A percentile compares a stretch with the other conserved stretches of the same genome.
phyloP scores from a whole-genome alignment of 2,113 vertebrate species.

The Cebus imitator region DNA sequence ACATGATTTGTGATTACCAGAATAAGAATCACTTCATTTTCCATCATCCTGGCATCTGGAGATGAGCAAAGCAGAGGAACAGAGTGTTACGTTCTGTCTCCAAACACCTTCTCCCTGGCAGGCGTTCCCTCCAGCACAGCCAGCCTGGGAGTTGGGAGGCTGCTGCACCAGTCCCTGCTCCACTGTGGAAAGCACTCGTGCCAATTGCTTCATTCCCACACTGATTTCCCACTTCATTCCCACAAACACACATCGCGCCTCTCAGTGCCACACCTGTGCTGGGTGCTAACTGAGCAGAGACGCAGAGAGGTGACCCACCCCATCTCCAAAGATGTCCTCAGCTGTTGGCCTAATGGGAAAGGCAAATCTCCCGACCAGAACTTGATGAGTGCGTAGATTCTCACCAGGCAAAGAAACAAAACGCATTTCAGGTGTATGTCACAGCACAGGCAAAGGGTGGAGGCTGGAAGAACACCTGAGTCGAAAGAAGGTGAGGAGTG shows the following conservation, averaged over 20 bases:
- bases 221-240: too few species aligned
- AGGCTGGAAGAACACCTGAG: not conserved
- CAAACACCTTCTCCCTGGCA: not conserved
- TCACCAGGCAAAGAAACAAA: not conserved
- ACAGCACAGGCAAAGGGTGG: not conserved
- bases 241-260: not conserved
- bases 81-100: not conserved
- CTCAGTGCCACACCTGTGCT: not conserved
- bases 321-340: not conserved
- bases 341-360: not conserved
- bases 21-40: not conserved
- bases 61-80: not conserved
- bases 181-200: not conserved
- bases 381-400: not conserved
- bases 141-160: not conserved
- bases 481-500: not conserved
- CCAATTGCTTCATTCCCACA: not conserved
- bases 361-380: not conserved
- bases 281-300: not conserved
- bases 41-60: not conserved
- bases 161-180: accelerated
- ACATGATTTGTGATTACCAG: not conserved
- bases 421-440: not conserved
- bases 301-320: not conserved
- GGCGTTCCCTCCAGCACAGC: not conserved